Base-by-base conservation (phyloP, 2,888 invertebrate genomes). In the Auanema freiburgensis region DNA sequence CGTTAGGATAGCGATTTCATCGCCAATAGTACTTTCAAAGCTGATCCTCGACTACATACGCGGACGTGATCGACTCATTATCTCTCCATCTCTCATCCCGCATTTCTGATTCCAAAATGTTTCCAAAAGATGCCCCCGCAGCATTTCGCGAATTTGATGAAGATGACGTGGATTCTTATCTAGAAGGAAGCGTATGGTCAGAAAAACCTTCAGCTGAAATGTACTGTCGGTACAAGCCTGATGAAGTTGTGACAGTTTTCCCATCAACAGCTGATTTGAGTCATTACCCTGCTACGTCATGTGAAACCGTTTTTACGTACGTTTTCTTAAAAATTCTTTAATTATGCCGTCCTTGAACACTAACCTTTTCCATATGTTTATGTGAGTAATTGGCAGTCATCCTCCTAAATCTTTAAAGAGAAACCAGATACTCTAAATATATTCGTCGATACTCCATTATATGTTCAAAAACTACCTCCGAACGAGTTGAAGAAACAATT, bases 291-390 rank as follows among this genome's bases (percentile, higher is more conserved):
- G 50, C 58, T 11, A 67, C 62, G 11, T 65, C 50, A 12, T 56
- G 65, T 40, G 67, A 70, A 44, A 72, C 72, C 33, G 59, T 72
- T 55, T 72, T 72, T 51, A 54, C 67, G 72, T 72, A 66, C 54
- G 62, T 57, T n/a, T 42, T 53, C 18, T 53, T 21, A 21, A 6
- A 6, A 33, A 33, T 3, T 33, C 33, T 5, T 33, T 5, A 5
- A 33, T 33, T 33, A 33, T 33, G 33, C 33, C 33, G 33, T 33
- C 33, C 33, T 33, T 33, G 33, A 46, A 53, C 6, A 21, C 21
- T 53, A 23, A 21, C 18, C 53, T 18, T 46, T 46, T 53, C 21
- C 21, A 23, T 52, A 33, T n/a, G 41, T 42, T n/a, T 16, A 46
- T 21, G 4, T 16, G 52, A 52, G 52, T 21, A n/a, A n/a, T 52